Percentiles rank a stretch among this genome's conserved stretches.
These are phyloP conservation scores for Calephelis virginiensis DNA, from an alignment of 1,140 invertebrate species.

Conservation along the genomic window DNA sequence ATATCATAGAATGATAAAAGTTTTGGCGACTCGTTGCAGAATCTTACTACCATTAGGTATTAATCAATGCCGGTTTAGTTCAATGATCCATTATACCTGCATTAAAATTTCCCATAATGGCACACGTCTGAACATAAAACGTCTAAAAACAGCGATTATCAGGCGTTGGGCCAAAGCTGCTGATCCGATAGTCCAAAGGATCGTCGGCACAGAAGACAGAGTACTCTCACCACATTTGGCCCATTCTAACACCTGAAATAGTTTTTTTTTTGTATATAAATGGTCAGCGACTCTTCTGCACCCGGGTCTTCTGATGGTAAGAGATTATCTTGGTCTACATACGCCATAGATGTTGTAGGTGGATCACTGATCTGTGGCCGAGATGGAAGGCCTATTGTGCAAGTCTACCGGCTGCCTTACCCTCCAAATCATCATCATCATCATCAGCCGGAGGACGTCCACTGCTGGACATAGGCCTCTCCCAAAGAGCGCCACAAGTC, in stretches of 20 bases:
- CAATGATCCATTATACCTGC: constrained; percentile 37
- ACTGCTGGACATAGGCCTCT: too few relatives aligned
- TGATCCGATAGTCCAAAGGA: constrained; percentile 57
- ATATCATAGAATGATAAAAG: too few relatives aligned
- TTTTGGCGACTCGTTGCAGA: too few relatives aligned
- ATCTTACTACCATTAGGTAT: background rate
- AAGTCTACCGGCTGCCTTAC: too few relatives aligned
- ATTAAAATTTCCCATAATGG: constrained; percentile 59
- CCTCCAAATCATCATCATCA: too few relatives aligned
- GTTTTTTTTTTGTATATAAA: background rate
- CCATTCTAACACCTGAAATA: constrained; percentile 48
- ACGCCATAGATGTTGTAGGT: too few relatives aligned
- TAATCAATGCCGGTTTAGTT: background rate
- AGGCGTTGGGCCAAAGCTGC: constrained; percentile 55
- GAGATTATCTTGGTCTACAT: too few relatives aligned
- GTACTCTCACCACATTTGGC: constrained; percentile 77
- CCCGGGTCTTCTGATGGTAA: background rate
- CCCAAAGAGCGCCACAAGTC: too few relatives aligned
- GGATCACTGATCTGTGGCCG: too few relatives aligned
- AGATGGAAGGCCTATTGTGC: too few relatives aligned
- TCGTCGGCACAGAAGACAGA: constrained; percentile 67
- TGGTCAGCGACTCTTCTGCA: background rate
- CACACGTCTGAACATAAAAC: constrained; percentile 57
- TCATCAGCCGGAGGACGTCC: too few relatives aligned
- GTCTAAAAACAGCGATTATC: constrained; percentile 46